Base-by-base conservation (phyloP, 2,888 invertebrate species). In the Troides helena region DNA sequence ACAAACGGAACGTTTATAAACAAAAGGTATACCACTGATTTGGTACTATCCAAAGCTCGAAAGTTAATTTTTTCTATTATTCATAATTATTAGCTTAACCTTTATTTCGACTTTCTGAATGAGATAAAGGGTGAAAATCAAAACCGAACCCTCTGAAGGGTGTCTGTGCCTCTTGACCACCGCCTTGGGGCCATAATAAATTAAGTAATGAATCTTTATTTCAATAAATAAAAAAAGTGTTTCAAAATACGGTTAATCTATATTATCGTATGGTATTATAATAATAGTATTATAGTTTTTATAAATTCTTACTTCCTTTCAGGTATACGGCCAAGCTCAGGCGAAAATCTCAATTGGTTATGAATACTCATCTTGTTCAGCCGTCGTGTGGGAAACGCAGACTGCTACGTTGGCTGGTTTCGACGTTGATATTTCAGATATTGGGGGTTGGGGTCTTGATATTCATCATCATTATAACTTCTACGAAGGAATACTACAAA, bases 391-490 rank as follows among this genome's bases (percentile, higher is more conserved):
- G 99, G 98, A 98, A 78, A 97, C 97, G 3, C 97, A 98, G 87
- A 98, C 98, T 0, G 97, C 98, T 2, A 97, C 97, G 56, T 90
- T 99, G 78, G 97, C 98, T 86, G 99, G 99, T 30, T 98, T 98
- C 88, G 99, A 99, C 86, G 98, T 99, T 65, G 98, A 98, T 81
- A 98, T 99, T 74, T 98, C 99, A 0, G 98, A 99, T 84, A 97
- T 99, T 68, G 99, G 99, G 1, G 98, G 98, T 62, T 99, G 99
- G 99, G 98, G 99, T 65, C 92, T 99, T 68, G 98, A 99, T 85
- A 98, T 99, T 74, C 99, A 99, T 89, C 99, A 99, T 88, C 98
- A 98, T 86, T 99, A 99, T 89, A 99, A 99, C 87, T 98, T 98
- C 94, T 98, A 99, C 83, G 99, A 99, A 93, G 99, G 98, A 30